Evolutionary conservation across 2,113 vertebrate genomes (phyloP).

Genomic region (Argyrosomus japonicus): DNA sequence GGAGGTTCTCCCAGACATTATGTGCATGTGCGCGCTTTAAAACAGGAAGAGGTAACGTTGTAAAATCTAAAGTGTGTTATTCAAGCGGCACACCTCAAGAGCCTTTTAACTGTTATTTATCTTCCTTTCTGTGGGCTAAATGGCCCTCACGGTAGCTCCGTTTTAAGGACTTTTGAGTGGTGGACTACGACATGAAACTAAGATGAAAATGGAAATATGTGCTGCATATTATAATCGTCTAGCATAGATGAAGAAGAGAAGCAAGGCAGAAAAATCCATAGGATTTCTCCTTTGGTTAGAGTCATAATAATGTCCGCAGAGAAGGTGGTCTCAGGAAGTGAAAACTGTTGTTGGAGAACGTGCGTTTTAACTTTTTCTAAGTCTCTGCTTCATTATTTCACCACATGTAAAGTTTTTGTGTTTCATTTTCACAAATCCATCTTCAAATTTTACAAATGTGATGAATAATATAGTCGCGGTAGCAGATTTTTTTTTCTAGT

Average conservation of each 20-base stretch:
- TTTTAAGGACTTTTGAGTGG: conserved; percentile 26
- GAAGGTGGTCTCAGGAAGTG: conserved; percentile 9
- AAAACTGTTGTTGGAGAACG: neutral
- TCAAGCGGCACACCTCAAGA: conserved; percentile 66
- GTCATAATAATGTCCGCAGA: conserved; percentile 42
- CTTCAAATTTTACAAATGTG: neutral
- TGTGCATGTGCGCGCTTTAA: conserved; percentile 47
- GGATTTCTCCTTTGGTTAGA: conserved; percentile 41
- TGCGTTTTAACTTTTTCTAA: conserved; percentile 8
- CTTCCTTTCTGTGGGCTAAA: conserved; percentile 54
- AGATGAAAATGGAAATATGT: conserved; percentile 54
- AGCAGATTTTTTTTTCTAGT: neutral
- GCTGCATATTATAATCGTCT: conserved; percentile 32
- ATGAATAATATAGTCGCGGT: conserved; percentile 12
- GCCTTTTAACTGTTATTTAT: conserved; percentile 70
- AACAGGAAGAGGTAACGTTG: conserved; percentile 55
- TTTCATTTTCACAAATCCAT: conserved; percentile 24
- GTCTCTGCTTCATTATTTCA: conserved; percentile 17
- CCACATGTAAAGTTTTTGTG: neutral
- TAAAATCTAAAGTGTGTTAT: conserved; percentile 71
- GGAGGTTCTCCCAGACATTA: conserved; percentile 24
- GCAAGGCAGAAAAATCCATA: conserved; percentile 8
- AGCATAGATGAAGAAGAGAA: conserved; percentile 1
- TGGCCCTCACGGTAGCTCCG: conserved; percentile 29
- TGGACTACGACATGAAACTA: conserved; percentile 39